These are phyloP conservation scores for Brachionus rubens DNA, from an alignment of 1,140 invertebrate genomes.

Conservation along the genomic window DNA sequence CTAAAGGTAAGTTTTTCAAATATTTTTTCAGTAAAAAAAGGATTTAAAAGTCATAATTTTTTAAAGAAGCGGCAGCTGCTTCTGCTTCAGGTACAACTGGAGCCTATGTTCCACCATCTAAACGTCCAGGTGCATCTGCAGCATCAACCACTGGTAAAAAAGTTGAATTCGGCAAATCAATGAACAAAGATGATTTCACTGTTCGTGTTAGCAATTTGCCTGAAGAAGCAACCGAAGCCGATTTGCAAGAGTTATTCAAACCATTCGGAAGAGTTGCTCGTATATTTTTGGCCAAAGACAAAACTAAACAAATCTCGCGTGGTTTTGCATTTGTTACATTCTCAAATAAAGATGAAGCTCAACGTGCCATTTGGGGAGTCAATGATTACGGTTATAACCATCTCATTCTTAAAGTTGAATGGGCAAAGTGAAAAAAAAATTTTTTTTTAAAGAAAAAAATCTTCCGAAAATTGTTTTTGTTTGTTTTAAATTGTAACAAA, in stretches of 20 bases:
- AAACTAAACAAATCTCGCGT: conserved; percentile 50
- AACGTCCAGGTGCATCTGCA: conserved; percentile 50
- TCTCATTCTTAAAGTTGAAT: conserved; percentile 94
- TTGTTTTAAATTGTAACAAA: background rate
- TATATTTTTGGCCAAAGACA: conserved; percentile 82
- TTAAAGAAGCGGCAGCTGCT: conserved; percentile 7
- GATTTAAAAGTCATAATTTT: conserved; percentile 36
- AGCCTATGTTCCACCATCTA: conserved; percentile 45
- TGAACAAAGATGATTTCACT: conserved; percentile 70
- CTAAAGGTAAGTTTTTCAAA: conserved; percentile 49
- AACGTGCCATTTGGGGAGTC: conserved; percentile 79
- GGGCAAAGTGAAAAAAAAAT: conserved; percentile 93
- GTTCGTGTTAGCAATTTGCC: conserved; percentile 95
- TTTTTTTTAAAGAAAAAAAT: conserved; percentile 45
- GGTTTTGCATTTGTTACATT: conserved; percentile 47
- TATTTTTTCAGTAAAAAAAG: background rate
- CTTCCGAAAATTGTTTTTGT: background rate
- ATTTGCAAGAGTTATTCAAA: conserved; percentile 91
- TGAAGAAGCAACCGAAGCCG: conserved; percentile 86
- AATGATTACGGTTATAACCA: conserved; percentile 97
- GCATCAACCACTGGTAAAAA: conserved; percentile 48
- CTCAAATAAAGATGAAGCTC: conserved; percentile 72
- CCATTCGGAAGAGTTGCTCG: conserved; percentile 81
- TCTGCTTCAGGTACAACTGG: conserved; percentile 47
- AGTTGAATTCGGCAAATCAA: background rate